These are phyloP conservation scores for Cordilura impudica DNA, from an alignment of 2,888 invertebrate species.

Conservation along the genomic window DNA sequence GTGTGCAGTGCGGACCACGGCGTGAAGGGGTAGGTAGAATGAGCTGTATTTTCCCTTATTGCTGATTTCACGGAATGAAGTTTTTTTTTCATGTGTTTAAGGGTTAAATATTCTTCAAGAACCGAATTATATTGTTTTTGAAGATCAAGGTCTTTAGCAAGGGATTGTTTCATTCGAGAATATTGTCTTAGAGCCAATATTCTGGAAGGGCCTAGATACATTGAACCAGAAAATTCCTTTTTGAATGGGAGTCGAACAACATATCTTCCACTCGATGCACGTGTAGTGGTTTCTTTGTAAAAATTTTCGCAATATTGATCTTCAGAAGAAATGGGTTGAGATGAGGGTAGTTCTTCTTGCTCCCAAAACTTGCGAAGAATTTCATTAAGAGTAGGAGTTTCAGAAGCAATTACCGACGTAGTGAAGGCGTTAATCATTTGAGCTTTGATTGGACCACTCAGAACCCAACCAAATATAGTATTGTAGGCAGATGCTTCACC, in stretches of 20 bases:
- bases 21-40: slow-evolving; percentile 43
- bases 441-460: too few relatives aligned
- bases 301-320: too few relatives aligned
- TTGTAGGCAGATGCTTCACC: too few relatives aligned
- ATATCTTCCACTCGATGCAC: not conserved
- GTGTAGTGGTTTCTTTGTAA: too few relatives aligned
- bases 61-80: too few relatives aligned
- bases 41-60: not conserved
- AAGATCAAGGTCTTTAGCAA: not conserved
- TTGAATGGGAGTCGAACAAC: too few relatives aligned
- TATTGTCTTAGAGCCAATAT: not conserved
- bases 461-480: too few relatives aligned
- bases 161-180: not conserved
- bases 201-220: not conserved
- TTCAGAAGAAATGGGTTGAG: not conserved
- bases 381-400: not conserved
- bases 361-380: not conserved
- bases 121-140: not conserved
- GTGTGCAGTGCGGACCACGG: too few relatives aligned
- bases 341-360: not conserved
- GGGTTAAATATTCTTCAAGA: not conserved
- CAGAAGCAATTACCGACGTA: not conserved
- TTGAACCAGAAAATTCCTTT: not conserved
- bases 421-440: not conserved
- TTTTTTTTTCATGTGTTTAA: slow-evolving; percentile 29